Conservation (phyloP, 1,140 invertebrate species). For the Zaprionus africanus region DNA sequence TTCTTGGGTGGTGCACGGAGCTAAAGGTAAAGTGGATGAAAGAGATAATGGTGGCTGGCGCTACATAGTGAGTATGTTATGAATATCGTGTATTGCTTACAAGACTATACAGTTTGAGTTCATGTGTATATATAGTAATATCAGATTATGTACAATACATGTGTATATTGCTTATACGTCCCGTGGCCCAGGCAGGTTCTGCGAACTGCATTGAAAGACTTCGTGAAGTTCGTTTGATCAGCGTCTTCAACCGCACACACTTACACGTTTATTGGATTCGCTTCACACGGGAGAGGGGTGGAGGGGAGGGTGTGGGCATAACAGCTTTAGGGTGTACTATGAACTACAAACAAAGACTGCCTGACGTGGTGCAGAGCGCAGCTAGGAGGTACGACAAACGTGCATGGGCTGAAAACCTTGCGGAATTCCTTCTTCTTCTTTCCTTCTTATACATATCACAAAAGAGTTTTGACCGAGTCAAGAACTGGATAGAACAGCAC, state of each 20-base stretch:
- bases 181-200: slow-evolving; percentile 54
- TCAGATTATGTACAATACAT: slow-evolving; percentile 15
- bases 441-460: slow-evolving; percentile 77
- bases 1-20: slow-evolving; percentile 3
- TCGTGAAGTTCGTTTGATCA: slow-evolving; percentile 37
- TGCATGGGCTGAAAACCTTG: slow-evolving; percentile 11
- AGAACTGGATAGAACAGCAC: slow-evolving; percentile 37
- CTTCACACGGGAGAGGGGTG: slow-evolving; percentile 30
- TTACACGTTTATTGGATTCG: slow-evolving; percentile 70
- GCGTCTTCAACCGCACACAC: slow-evolving; percentile 61
- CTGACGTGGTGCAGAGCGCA: slow-evolving; percentile 32
- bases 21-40: slow-evolving; percentile 5
- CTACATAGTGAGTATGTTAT: slow-evolving; percentile 26
- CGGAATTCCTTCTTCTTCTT: slow-evolving; percentile 34
- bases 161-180: slow-evolving; percentile 62
- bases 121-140: slow-evolving; percentile 9
- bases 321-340: slow-evolving; percentile 57
- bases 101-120: slow-evolving; percentile 39
- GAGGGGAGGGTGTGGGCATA: slow-evolving; percentile 35
- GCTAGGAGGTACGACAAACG: slow-evolving; percentile 64
- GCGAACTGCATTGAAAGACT: slow-evolving; percentile 29
- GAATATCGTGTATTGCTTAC: slow-evolving; percentile 59
- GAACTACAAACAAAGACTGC: slow-evolving; percentile 63
- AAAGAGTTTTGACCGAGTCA: slow-evolving; percentile 73
- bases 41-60: slow-evolving; percentile 18